These are phyloP conservation scores for Taurulus bubalis DNA, from an alignment of 2,113 vertebrate genomes.

Conservation along the genomic window DNA sequence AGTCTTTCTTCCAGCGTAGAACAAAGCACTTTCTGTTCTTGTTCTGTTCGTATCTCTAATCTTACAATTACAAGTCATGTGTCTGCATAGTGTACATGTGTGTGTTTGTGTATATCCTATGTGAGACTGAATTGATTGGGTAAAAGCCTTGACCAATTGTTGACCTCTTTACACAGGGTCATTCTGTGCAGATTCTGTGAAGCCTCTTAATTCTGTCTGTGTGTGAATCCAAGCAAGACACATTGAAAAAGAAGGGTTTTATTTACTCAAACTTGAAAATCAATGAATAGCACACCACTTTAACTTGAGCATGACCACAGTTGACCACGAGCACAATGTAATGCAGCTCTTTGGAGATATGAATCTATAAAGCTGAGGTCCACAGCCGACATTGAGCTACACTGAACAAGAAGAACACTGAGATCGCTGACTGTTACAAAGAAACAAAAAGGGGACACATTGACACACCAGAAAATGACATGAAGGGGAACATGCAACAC, in stretches of 20 bases:
- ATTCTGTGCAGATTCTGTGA: neutral
- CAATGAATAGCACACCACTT: constrained; percentile 1
- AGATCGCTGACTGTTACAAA: neutral
- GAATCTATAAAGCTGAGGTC: neutral
- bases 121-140: constrained; percentile 15
- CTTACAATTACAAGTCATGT: neutral
- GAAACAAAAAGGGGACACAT: neutral
- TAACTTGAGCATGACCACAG: constrained; percentile 21
- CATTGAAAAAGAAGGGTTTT: neutral
- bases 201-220: neutral
- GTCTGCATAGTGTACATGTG: neutral
- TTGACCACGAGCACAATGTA: neutral
- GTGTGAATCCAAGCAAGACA: neutral
- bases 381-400: neutral
- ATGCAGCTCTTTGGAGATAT: neutral
- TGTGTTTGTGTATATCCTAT: neutral
- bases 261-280: neutral
- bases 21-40: neutral
- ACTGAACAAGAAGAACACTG: neutral
- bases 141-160: constrained; percentile 18
- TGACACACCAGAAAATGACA: neutral
- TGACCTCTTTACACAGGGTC: constrained; percentile 1
- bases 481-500: neutral
- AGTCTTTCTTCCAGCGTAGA: neutral
- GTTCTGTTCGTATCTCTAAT: neutral